phyloP scores from a whole-genome alignment of 2,888 invertebrate species.

The Syrista parreyssii region DNA sequence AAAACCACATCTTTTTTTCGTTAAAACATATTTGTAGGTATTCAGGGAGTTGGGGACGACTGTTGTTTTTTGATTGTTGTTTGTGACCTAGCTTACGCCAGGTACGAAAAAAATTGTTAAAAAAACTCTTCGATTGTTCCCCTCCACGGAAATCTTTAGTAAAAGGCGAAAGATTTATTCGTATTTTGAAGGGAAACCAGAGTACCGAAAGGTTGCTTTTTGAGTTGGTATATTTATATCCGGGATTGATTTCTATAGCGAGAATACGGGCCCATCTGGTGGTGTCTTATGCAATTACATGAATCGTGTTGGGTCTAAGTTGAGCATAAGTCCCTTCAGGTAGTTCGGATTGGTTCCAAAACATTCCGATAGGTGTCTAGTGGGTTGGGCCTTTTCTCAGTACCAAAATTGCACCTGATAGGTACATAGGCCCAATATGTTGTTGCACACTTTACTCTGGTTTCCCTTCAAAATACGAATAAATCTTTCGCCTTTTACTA shows the following conservation, averaged over 20 bases:
- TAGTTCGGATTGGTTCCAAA: neutral
- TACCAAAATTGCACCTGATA: neutral
- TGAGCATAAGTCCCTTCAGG: neutral
- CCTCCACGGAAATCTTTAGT: constrained; percentile 64
- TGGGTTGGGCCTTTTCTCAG: neutral
- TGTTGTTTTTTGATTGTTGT: neutral
- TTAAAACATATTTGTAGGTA: too few species aligned
- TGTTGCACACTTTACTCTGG: constrained; percentile 11
- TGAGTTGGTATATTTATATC: neutral
- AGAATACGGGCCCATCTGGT: neutral
- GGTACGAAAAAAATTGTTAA: constrained; percentile 21
- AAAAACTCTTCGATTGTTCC: constrained; percentile 19
- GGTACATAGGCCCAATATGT: neutral
- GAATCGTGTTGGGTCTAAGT: neutral
- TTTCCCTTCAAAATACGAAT: constrained; percentile 35
- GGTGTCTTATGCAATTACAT: neutral
- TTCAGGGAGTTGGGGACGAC: too few species aligned
- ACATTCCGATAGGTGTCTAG: neutral
- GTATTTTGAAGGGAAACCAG: constrained; percentile 25
- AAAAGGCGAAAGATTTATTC: constrained; percentile 68
- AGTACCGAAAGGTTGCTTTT: neutral
- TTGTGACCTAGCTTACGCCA: constrained; percentile 21
- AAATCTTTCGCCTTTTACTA: constrained; percentile 69
- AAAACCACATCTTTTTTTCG: too few species aligned
- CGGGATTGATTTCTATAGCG: neutral